Conservation (phyloP, 2,888 invertebrate genomes). For the Diploptera punctata region DNA sequence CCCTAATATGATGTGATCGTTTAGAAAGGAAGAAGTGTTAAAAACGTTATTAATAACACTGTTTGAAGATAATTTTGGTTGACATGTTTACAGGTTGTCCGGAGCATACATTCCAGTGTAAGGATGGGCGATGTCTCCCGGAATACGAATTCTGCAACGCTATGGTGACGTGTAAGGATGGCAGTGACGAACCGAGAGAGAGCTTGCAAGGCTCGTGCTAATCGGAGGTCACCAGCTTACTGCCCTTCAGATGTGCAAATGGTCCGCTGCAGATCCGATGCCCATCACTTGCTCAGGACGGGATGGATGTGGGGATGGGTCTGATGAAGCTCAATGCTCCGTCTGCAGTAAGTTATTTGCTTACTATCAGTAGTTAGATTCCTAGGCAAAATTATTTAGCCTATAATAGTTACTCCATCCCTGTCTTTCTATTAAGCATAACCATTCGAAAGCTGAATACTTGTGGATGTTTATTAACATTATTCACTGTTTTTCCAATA, state of each 20-base stretch:
- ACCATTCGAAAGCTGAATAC: too few species aligned
- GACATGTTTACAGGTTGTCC: conserved; percentile 68
- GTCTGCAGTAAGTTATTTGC: conserved; percentile 93
- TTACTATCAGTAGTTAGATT: too few species aligned
- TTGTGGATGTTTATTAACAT: too few species aligned
- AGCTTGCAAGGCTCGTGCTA: conserved; percentile 64
- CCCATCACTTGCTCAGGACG: conserved; percentile 89
- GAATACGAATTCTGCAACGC: conserved; percentile 94
- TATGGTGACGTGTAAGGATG: conserved; percentile 83
- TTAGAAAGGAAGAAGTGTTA: too few species aligned
- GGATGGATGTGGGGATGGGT: conserved; percentile 91
- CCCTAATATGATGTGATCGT: too few species aligned
- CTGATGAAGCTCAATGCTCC: conserved; percentile 83
- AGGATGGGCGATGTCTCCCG: conserved; percentile 85
- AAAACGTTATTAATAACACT: too few species aligned
- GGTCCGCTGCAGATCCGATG: conserved; percentile 86
- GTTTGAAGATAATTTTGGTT: too few species aligned
- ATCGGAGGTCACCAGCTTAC: conserved; percentile 30
- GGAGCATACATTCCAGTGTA: conserved; percentile 82
- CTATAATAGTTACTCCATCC: too few species aligned
- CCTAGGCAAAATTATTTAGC: too few species aligned
- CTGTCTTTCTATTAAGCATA: too few species aligned
- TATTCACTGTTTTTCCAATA: too few species aligned
- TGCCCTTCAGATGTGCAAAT: conserved; percentile 88
- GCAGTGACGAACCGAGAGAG: conserved; percentile 89